These are phyloP conservation scores for Hyalella azteca DNA, from an alignment of 2,888 invertebrate genomes.

Conservation along the genomic window DNA sequence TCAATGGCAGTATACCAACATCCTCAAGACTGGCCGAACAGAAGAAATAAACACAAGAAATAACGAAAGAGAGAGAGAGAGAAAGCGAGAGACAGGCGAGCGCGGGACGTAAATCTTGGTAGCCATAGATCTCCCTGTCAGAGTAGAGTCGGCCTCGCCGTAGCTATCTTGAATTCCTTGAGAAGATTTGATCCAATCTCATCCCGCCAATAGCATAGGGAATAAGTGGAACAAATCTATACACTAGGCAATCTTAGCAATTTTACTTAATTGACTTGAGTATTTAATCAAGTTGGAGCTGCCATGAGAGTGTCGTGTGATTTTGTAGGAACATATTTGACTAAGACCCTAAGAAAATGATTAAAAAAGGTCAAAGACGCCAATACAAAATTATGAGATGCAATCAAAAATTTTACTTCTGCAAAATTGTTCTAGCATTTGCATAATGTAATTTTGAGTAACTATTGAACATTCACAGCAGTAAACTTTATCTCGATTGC, in stretches of 20 bases:
- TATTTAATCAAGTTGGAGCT: constrained; percentile 13
- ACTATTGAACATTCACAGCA: too few species aligned
- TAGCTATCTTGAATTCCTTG: constrained; percentile 39
- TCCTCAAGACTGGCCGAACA: constrained; percentile 4
- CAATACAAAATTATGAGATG: too few species aligned
- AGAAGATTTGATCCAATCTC: constrained; percentile 39
- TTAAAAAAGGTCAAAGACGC: too few species aligned
- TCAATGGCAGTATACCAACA: constrained; percentile 26
- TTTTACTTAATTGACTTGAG: constrained; percentile 24
- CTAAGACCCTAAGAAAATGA: too few species aligned
- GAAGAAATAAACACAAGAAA: constrained; percentile 11
- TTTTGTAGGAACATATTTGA: too few species aligned
- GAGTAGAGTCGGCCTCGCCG: not conserved
- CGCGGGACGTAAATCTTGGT: constrained; percentile 25
- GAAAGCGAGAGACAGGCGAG: not conserved
- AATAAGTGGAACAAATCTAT: constrained; percentile 30
- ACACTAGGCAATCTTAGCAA: not conserved
- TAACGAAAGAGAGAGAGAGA: constrained; percentile 13
- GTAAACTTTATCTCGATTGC: too few species aligned
- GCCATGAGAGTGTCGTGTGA: not conserved
- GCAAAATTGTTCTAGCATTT: too few species aligned
- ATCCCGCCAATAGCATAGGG: constrained; percentile 22
- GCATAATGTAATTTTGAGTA: too few species aligned
- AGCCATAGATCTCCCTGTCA: constrained; percentile 38
- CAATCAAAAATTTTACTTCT: too few species aligned